phyloP scores from a whole-genome alignment of 2,113 vertebrate species.

The Ameiurus melas region DNA sequence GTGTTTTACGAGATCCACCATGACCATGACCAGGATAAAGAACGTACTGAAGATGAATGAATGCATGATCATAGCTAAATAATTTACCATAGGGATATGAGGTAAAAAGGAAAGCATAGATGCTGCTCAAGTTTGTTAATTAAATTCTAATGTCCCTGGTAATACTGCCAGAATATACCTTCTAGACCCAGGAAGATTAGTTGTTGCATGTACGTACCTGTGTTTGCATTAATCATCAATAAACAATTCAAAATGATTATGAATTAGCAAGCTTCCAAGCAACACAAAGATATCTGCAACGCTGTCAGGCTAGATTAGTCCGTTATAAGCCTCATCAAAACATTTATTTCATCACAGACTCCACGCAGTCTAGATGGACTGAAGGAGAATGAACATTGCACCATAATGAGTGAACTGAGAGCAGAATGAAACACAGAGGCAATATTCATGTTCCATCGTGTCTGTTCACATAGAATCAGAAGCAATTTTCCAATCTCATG shows the following conservation, averaged over 20 bases:
- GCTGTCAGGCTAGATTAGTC: not conserved
- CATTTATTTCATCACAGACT: not conserved
- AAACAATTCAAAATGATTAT: not conserved
- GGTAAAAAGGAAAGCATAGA: slow-evolving; percentile 1
- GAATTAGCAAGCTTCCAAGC: slow-evolving; percentile 1
- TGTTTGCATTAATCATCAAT: not conserved
- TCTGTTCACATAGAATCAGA: not conserved
- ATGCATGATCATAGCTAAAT: not conserved
- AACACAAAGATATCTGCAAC: not conserved
- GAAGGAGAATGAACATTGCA: not conserved
- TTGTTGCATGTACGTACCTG: not conserved
- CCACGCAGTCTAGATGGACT: not conserved
- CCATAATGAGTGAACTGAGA: not conserved
- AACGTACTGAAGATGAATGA: not conserved
- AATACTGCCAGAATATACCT: slow-evolving; percentile 55
- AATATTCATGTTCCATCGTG: slow-evolving; percentile 6
- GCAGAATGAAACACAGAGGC: not conserved
- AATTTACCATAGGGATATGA: slow-evolving; percentile 61
- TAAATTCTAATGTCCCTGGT: slow-evolving; percentile 70
- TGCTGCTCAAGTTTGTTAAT: slow-evolving; percentile 52
- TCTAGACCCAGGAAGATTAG: not conserved
- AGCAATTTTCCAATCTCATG: not conserved
- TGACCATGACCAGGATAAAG: not conserved
- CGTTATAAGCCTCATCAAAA: not conserved
- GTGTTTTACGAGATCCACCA: not conserved